Evolutionary conservation across 1,140 invertebrate genomes (phyloP), one percentile per base, ranked within the genome.

Genomic region (Trichonephila clavipes): DNA sequence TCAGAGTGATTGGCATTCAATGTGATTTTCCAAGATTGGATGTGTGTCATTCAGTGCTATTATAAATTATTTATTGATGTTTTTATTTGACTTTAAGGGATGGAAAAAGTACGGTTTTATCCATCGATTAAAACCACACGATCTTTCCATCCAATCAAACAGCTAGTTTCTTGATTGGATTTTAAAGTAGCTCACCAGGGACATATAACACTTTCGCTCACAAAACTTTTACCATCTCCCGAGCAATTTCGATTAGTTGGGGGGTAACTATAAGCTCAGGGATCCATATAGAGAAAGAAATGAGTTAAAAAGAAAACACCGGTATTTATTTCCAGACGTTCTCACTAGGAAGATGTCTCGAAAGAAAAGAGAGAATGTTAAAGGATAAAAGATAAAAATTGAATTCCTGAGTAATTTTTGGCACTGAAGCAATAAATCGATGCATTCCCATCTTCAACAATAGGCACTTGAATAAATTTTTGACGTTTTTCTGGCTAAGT

Each of bases 321-420:
- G 34, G 77, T 82, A 82, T 82, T 82, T 82, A 82, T 82, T 82
- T 82, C 77, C 40, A 40, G 16, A 18, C n/a, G 24, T 82, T 28
- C 40, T 82, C 77, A 82, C 14, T 19, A 40, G 77, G 2, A 82
- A 82, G 16, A 69, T 24, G 7, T 69, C 66, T 69, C 7, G 34
- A 18, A 44, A 34, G 34, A 82, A 82, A 82, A 34, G 77, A 21
- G 44, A 24, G 51, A 83, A 83, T 83, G 51, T 83, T 83, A 44
- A n/a, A 7, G 24, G 28, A 88, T 40, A 88, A 88, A 40, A 64
- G 28, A 34, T 24, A 58, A 88, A 88, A 88, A 64, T 62, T 88
- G 86, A 66, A 88, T 64, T 64, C 86, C 61, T 88, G 28, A 64
- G 61, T 88, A 88, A 88, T 88, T 88, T 88, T 88, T 88, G 86